Conservation (phyloP, 2,888 invertebrate species). For the Herminia tarsipennalis region DNA sequence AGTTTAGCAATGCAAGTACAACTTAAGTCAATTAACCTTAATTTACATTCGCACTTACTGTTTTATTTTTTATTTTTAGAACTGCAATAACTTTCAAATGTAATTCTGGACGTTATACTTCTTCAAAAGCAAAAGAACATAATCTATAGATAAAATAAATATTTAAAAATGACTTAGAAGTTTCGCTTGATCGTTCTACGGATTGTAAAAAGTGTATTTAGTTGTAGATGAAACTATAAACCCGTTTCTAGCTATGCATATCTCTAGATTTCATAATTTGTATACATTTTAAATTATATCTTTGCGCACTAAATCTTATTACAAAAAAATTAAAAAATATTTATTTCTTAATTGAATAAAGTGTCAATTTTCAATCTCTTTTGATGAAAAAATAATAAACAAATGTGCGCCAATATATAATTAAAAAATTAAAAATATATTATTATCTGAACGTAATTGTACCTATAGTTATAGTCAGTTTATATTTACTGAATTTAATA, state of each 20-base stretch:
- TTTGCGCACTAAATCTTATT: conserved; percentile 29
- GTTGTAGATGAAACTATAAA: conserved; percentile 81
- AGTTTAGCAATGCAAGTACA: too few species aligned
- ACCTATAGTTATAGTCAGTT: conserved; percentile 59
- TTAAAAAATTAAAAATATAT: conserved; percentile 48
- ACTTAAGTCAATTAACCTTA: too few species aligned
- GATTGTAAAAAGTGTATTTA: conserved; percentile 85
- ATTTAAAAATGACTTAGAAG: conserved; percentile 75
- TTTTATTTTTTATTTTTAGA: not conserved
- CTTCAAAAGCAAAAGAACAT: conserved; percentile 55
- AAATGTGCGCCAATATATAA: conserved; percentile 52
- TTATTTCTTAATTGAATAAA: not conserved
- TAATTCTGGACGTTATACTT: conserved; percentile 36
- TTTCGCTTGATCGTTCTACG: conserved; percentile 78
- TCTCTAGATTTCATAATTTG: conserved; percentile 79
- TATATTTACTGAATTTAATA: conserved; percentile 53
- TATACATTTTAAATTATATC: conserved; percentile 47
- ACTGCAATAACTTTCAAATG: not conserved
- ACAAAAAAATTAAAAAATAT: not conserved
- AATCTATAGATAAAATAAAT: conserved; percentile 66
- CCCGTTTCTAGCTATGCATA: conserved; percentile 84
- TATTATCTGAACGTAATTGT: conserved; percentile 62
- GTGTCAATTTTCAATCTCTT: conserved; percentile 2
- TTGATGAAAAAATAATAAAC: conserved; percentile 9
- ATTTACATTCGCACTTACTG: too few species aligned